These are phyloP conservation scores for Bufo gargarizans DNA, from an alignment of 2,113 vertebrate species.

Conservation along the genomic window DNA sequence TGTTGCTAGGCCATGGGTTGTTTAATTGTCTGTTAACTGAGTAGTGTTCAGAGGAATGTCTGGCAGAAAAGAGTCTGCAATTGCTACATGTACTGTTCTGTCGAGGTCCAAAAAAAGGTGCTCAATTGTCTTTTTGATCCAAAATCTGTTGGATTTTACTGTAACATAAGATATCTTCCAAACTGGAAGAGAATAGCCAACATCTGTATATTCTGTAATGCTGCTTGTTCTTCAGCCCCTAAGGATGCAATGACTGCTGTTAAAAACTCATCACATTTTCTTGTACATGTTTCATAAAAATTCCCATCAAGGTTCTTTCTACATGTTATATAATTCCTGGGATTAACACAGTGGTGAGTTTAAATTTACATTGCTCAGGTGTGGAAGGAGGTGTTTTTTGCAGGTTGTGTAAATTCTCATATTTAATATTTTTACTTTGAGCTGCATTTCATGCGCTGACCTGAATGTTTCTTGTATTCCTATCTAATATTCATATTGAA, in stretches of 20 bases:
- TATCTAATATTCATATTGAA: background rate
- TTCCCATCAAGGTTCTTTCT: slow-evolving; percentile 9
- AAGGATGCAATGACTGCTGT: slow-evolving; percentile 25
- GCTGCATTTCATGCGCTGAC: background rate
- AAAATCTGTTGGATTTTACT: slow-evolving; percentile 49
- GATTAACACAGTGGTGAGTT: slow-evolving; percentile 12
- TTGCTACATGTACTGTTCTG: slow-evolving; percentile 30
- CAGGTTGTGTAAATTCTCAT: background rate
- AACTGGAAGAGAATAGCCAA: slow-evolving; percentile 38
- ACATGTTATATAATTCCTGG: slow-evolving; percentile 46
- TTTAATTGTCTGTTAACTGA: slow-evolving; percentile 6
- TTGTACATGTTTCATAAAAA: slow-evolving; percentile 51
- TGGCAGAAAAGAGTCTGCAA: background rate
- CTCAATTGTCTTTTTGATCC: slow-evolving; percentile 45
- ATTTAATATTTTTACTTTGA: background rate
- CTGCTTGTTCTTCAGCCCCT: slow-evolving; percentile 24
- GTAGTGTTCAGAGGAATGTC: slow-evolving; percentile 29
- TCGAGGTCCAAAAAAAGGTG: slow-evolving; percentile 44
- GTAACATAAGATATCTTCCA: slow-evolving; percentile 28
- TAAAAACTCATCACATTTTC: slow-evolving; percentile 43
- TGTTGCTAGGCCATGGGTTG: background rate
- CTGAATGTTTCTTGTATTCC: background rate
- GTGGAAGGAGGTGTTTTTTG: background rate
- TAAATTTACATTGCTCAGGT: background rate
- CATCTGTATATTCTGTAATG: slow-evolving; percentile 46